Conservation (phyloP, 1,140 invertebrate species). For the Dendroctonus valens region DNA sequence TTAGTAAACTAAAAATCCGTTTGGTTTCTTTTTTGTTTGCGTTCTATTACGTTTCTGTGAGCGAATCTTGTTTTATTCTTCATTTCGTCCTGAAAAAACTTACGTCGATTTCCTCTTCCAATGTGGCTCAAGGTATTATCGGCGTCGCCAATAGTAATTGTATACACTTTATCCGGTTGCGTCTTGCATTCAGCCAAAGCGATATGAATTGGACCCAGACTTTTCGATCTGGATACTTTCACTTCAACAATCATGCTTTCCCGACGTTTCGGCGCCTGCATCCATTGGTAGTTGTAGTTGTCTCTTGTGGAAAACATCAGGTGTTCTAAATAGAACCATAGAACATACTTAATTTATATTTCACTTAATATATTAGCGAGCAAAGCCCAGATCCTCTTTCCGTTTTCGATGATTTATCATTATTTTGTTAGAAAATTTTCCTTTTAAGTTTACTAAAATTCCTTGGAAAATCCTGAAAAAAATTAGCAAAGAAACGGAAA, state of each 20-base stretch:
- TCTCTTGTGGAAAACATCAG: conserved; percentile 60
- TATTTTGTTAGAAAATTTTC: no score
- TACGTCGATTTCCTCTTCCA: conserved; percentile 63
- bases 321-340: conserved; percentile 58
- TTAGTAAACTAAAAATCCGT: no score
- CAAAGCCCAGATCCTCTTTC: no score
- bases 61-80: background rate
- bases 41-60: background rate
- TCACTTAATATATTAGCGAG: no score
- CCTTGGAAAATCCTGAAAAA: no score
- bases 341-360: no score
- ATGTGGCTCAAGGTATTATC: conserved; percentile 59
- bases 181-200: conserved; percentile 55
- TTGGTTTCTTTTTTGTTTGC: no score
- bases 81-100: conserved; percentile 9
- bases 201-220: conserved; percentile 56
- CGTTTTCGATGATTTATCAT: no score
- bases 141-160: conserved; percentile 58
- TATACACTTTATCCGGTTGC: conserved; percentile 59
- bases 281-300: conserved; percentile 63
- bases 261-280: conserved; percentile 59
- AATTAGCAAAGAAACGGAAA: no score
- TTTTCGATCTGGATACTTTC: conserved; percentile 47
- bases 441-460: no score
- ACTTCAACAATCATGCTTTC: conserved; percentile 61